Percentiles rank a stretch among this genome's conserved stretches.
Evolutionary conservation across 2,797 vertebrate species (phyloP).

Genomic region (Myotis daubentonii): DNA sequence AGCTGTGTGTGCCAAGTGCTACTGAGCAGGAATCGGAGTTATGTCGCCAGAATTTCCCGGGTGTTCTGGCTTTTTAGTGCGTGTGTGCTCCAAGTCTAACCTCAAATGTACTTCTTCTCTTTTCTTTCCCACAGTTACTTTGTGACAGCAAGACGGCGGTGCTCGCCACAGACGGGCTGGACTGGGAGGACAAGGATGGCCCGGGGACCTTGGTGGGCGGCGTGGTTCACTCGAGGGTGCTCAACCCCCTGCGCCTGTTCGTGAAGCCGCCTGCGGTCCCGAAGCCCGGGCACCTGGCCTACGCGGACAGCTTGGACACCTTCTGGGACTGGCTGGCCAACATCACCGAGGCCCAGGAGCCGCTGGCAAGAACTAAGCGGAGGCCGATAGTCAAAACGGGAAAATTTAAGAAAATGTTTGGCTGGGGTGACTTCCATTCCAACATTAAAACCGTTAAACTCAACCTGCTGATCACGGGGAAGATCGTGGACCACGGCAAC

Average conservation of each 20-base stretch:
- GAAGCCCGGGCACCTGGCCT: slow-evolving; percentile 91
- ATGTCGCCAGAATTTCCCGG: background rate
- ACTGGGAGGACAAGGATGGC: slow-evolving; percentile 92
- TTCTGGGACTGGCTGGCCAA: slow-evolving; percentile 99
- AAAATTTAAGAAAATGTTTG: slow-evolving; percentile 99
- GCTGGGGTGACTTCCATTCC: slow-evolving; percentile 99
- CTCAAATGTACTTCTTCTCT: slow-evolving; percentile 75
- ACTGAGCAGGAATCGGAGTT: background rate
- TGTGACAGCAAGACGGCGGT: slow-evolving; percentile 88
- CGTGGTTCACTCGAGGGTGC: slow-evolving; percentile 90
- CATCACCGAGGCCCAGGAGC: slow-evolving; percentile 94
- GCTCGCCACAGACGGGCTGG: slow-evolving; percentile 89
- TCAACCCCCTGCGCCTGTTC: slow-evolving; percentile 96
- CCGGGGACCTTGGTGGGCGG: slow-evolving; percentile 91
- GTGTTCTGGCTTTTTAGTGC: slow-evolving; percentile 81
- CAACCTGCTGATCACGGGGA: slow-evolving; percentile 98
- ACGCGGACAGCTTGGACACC: slow-evolving; percentile 94
- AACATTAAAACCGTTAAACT: slow-evolving; percentile 99
- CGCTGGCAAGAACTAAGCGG: slow-evolving; percentile 96
- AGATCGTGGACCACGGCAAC: slow-evolving; percentile 99
- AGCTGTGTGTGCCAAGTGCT: background rate
- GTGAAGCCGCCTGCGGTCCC: slow-evolving; percentile 92
- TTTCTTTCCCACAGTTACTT: slow-evolving; percentile 88
- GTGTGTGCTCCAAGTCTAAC: slow-evolving; percentile 28
- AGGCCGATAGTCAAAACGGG: slow-evolving; percentile 99